Evolutionary conservation across 1,140 invertebrate species (phyloP).

Genomic region (Halictus rubicundus): DNA sequence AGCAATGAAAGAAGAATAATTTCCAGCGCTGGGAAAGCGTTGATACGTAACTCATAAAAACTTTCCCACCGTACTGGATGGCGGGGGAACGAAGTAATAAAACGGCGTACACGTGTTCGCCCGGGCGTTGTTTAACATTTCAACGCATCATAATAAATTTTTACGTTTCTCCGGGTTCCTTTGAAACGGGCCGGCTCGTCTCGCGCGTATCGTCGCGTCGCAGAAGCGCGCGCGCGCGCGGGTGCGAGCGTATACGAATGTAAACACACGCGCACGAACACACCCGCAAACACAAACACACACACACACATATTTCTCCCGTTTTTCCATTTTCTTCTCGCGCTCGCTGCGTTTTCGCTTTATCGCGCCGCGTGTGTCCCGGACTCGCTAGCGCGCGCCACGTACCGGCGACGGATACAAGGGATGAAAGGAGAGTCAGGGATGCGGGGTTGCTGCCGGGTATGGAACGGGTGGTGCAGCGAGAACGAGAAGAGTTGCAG

Average conservation of each 20-base stretch:
- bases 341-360: slow-evolving; percentile 24
- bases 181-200: too few species aligned
- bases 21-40: neutral
- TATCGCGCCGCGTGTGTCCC: slow-evolving; percentile 5
- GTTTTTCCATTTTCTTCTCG: slow-evolving; percentile 20
- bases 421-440: neutral
- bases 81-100: neutral
- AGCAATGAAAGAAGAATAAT: neutral
- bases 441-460: neutral
- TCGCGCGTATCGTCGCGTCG: neutral
- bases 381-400: too few species aligned
- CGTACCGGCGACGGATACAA: neutral
- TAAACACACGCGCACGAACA: neutral
- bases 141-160: slow-evolving; percentile 34
- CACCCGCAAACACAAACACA: neutral
- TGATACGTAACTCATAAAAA: neutral
- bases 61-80: too few species aligned
- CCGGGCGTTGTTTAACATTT: neutral
- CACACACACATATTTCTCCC: neutral
- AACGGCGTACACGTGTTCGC: neutral
- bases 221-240: too few species aligned
- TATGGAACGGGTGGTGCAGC: too few species aligned
- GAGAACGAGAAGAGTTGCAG: neutral
- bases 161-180: neutral
- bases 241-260: too few species aligned